These are phyloP conservation scores for Melinaea marsaeus DNA, from an alignment of 2,888 invertebrate genomes.

Conservation along the genomic window DNA sequence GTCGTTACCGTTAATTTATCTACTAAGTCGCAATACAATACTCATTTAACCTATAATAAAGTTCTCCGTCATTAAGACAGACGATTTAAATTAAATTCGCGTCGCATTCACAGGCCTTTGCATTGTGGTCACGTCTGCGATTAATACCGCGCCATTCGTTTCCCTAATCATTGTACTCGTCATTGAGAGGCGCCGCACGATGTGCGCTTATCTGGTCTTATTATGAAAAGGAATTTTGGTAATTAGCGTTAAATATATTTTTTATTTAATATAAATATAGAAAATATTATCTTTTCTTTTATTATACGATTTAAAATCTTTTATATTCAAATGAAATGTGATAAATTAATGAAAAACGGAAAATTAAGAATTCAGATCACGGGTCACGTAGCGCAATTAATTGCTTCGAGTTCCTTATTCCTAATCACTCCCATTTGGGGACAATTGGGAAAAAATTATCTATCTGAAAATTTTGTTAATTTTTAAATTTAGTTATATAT, in stretches of 20 bases:
- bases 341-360: not conserved
- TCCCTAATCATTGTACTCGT: conserved; percentile 4
- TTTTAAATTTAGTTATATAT: too few species aligned
- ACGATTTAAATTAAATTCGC: conserved; percentile 8
- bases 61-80: conserved; percentile 1
- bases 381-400: conserved; percentile 53
- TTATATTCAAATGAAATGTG: not conserved
- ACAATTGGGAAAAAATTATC: conserved; percentile 4
- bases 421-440: conserved; percentile 22
- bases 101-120: not conserved
- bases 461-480: not conserved
- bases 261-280: too few species aligned
- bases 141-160: not conserved
- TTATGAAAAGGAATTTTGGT: not conserved
- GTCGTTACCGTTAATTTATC: too few species aligned
- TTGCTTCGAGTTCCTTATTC: conserved; percentile 35
- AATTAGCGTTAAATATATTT: not conserved
- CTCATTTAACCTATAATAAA: conserved; percentile 2
- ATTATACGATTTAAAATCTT: too few species aligned
- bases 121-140: conserved; percentile 5
- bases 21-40: not conserved
- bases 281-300: too few species aligned
- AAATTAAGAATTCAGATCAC: conserved; percentile 37
- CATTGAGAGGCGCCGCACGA: not conserved
- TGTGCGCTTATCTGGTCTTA: not conserved